Evolutionary conservation across 2,888 invertebrate genomes (phyloP).

Genomic region (Trissolcus japonicus): DNA sequence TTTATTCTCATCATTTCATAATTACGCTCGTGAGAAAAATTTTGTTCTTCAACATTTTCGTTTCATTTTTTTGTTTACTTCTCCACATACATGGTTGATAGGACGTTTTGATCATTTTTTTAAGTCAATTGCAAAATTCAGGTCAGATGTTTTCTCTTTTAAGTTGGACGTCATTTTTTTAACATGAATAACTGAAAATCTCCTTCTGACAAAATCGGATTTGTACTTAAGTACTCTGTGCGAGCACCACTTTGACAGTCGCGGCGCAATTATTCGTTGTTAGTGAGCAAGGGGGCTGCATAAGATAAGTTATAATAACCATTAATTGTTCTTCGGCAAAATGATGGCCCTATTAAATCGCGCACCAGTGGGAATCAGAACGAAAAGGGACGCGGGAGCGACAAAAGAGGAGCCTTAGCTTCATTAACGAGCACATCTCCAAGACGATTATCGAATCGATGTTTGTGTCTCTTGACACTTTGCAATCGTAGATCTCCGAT

Average conservation of each 20-base stretch:
- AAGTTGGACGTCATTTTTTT: background rate
- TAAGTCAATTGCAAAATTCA: too few relatives aligned
- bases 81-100: too few relatives aligned
- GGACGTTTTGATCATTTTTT: too few relatives aligned
- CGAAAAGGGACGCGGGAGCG: conserved; percentile 37
- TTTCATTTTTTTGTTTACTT: too few relatives aligned
- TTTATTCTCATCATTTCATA: background rate
- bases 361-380: conserved; percentile 45
- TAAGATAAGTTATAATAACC: conserved; percentile 58
- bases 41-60: background rate
- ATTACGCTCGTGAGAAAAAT: background rate
- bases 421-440: conserved; percentile 33
- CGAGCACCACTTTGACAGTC: conserved; percentile 16
- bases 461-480: background rate
- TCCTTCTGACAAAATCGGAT: conserved; percentile 19
- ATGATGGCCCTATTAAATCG: conserved; percentile 57
- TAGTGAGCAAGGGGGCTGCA: conserved; percentile 33
- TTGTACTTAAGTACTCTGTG: conserved; percentile 20
- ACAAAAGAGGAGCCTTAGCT: background rate
- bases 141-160: too few relatives aligned
- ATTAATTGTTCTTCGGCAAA: conserved; percentile 59
- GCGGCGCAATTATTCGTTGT: conserved; percentile 13
- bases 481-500: too few relatives aligned
- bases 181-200: background rate
- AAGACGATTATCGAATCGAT: conserved; percentile 3